Base-by-base conservation (phyloP, 2,888 invertebrate species). In the Callinectes sapidus region DNA sequence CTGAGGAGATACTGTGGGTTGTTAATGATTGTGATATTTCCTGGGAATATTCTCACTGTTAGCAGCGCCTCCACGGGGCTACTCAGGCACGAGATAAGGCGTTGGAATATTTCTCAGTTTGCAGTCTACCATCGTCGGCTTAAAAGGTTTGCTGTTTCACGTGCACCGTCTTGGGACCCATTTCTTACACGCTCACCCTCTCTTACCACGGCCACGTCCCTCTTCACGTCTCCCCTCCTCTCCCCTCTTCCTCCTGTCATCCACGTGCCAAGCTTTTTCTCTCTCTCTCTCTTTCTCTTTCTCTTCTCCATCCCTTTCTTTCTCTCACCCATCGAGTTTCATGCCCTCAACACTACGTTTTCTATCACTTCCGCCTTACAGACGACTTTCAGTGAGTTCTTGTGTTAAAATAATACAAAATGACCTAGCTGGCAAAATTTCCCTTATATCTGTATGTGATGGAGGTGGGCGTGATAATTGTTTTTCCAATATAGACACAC, bases 101-200 rank as follows among this genome's bases (percentile, higher is more conserved):
- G 35, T 3, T 5, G 16, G 81, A 81, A 81, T 81, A 81, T 81
- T 35, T 81, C 81, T 81, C 35, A 35, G 81, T 81, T 81, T 81
- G 81, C 81, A 81, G 81, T 35, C 81, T 81, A 81, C 81, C 81
- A 35, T 81, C 81, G 81, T 32, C 81, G 35, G 81, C 81, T 81
- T 81, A 81, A 81, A 81, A 81, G 81, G 81, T 81, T 81, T 35
- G 35, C 81, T 81, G 81, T 81, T 35, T 81, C 81, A 81, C 81
- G 81, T 81, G 81, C 13, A 16, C 35, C 3, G 16, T 81, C 81
- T 35, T 2, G 81, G 32, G 81, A 81, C 81, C 14, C 81, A 81
- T 81, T 81, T 18, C 81, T 81, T 81, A 81, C 81, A 35, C 10
- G 35, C 81, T 81, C 81, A 71, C 71, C 71, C 71, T 71, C 71